Base-by-base conservation (phyloP, 2,797 vertebrate species). In the Loris lydekkerianus region DNA sequence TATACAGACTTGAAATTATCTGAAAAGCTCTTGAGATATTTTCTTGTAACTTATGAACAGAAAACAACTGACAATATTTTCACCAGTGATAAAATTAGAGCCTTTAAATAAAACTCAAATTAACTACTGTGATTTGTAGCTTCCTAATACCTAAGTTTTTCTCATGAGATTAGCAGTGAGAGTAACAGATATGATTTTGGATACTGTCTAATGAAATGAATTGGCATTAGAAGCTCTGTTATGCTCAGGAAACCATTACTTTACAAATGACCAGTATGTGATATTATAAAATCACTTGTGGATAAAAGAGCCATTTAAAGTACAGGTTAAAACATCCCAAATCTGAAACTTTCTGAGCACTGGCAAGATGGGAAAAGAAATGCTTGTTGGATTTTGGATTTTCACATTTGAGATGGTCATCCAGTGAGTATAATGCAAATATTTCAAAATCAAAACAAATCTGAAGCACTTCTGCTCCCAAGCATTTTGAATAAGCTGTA, bases 31-130 rank as follows among this genome's bases (percentile, higher is more conserved):
- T 88, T 78, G 65, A 88, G 73, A 34, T 70, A 63, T 56, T 84
- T 84, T 97, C 83, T 88, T 61, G 77, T 60, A 91, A 96, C 83
- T 73, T 49, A 69, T 75, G 67, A 94, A 70, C 86, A 46, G 69
- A 20, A 86, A 63, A 53, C 37, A 77, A 17, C 46, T 93, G 23
- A 93, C 31, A 76, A 13, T 93, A 34, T 65, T 95, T 94, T 92
- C 73, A 8, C 5, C 0, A 37, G 34, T 86, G 80, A 70, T 82
- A 83, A 78, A 82, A 89, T 89, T 46, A 67, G 37, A 92, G 20
- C 7, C 37, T 65, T 31, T 1, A 43, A 49, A 53, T 34, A 46
- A 25, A 80, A 10, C 73, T 2, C 70, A 31, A 46, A 78, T 58
- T 65, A n/a, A 37, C 31, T 83, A 2, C 27, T 89, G 1, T 85